phyloP scores from a whole-genome alignment of 2,888 invertebrate genomes.

The Ptilodon capucinus region DNA sequence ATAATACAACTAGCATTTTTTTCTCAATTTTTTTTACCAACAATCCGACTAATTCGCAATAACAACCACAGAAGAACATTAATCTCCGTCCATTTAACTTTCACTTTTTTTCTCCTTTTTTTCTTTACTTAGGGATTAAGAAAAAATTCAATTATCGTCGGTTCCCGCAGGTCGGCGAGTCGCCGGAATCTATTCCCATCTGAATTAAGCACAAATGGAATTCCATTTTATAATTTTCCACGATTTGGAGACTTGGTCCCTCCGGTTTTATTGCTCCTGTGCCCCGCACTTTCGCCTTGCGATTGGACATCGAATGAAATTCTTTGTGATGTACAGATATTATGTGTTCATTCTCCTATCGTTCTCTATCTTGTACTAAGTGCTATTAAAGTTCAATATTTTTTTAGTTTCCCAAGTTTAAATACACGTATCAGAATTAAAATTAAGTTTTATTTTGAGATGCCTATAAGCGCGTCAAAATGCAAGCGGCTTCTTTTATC shows the following conservation, averaged over 20 bases:
- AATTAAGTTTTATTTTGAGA: too few species aligned
- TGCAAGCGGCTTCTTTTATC: too few species aligned
- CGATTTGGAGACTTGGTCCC: constrained; percentile 42
- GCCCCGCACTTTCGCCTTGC: constrained; percentile 1
- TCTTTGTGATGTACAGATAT: constrained; percentile 1
- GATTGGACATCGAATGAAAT: constrained; percentile 11
- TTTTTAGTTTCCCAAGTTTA: too few species aligned
- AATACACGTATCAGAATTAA: too few species aligned
- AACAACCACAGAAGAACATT: constrained; percentile 32
- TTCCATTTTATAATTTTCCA: constrained; percentile 61
- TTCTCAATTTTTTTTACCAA: constrained; percentile 7
- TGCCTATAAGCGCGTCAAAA: too few species aligned
- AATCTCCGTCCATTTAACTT: constrained; percentile 36
- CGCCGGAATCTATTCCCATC: constrained; percentile 47
- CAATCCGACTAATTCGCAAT: constrained; percentile 30
- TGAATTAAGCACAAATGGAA: constrained; percentile 62
- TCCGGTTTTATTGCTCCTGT: constrained; percentile 34
- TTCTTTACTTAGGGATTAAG: constrained; percentile 50
- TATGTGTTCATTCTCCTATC: too few species aligned
- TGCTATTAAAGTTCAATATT: too few species aligned
- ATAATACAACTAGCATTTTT: not conserved
- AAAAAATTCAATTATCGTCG: constrained; percentile 51
- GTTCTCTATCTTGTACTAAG: too few species aligned
- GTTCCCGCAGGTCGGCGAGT: constrained; percentile 35
- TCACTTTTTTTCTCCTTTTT: constrained; percentile 27